Evolutionary conservation across 2,113 vertebrate species (phyloP).

Genomic region (Stigmatopora nigra): DNA sequence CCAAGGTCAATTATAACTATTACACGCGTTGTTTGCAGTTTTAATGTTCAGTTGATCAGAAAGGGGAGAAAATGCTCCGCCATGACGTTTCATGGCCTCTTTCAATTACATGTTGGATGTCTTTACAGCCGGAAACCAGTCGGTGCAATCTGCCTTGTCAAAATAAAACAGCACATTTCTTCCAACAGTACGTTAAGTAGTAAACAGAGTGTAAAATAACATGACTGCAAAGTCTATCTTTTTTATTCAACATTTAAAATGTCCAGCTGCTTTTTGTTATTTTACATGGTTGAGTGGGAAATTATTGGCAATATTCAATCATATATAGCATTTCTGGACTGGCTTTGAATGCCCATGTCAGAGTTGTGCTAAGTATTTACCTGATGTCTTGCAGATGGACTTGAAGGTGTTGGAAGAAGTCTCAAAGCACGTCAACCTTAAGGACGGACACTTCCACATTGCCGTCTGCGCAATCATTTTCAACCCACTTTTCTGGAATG

Average conservation of each 20-base stretch:
- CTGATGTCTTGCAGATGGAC: constrained; percentile 53
- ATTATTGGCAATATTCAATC: too few relatives aligned
- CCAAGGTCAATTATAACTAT: constrained; percentile 54
- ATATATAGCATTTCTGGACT: too few relatives aligned
- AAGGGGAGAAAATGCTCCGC: rapidly evolving
- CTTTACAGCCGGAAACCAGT: constrained; percentile 8
- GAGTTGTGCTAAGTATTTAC: too few relatives aligned
- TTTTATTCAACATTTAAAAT: too few relatives aligned
- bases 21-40: too few relatives aligned
- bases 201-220: background rate
- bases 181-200: too few relatives aligned
- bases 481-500: constrained; percentile 76
- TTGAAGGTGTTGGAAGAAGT: constrained; percentile 41
- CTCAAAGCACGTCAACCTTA: constrained; percentile 39
- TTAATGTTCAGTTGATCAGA: too few relatives aligned
- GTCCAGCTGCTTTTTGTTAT: too few relatives aligned
- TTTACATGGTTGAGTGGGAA: too few relatives aligned
- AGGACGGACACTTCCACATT: constrained; percentile 55
- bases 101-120: background rate
- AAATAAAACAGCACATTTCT: constrained; percentile 29
- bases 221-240: background rate
- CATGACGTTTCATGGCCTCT: background rate
- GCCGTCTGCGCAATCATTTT: constrained; percentile 67
- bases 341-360: too few relatives aligned
- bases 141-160: background rate